These are phyloP conservation scores for Thunnus thynnus DNA, from an alignment of 2,113 vertebrate genomes.

Conservation along the genomic window DNA sequence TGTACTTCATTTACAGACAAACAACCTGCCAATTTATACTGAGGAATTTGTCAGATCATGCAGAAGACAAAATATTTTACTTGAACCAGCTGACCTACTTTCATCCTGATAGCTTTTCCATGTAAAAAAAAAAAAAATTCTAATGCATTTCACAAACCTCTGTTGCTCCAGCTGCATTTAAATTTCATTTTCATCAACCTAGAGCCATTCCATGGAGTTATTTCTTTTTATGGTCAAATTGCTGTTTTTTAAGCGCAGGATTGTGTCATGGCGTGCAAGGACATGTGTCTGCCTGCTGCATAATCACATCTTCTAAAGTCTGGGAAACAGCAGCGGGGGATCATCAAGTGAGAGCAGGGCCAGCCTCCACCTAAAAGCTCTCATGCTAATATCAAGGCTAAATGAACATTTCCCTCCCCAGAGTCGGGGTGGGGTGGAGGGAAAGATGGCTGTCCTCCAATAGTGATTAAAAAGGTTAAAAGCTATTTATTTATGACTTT, in stretches of 20 bases:
- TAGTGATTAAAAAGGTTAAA: slow-evolving; percentile 55
- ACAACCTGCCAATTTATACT: slow-evolving; percentile 43
- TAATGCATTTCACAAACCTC: slow-evolving; percentile 60
- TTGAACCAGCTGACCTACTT: slow-evolving; percentile 53
- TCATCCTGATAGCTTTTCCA: slow-evolving; percentile 25
- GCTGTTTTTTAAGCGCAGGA: slow-evolving; percentile 45
- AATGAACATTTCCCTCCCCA: slow-evolving; percentile 32
- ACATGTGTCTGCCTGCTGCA: slow-evolving; percentile 60
- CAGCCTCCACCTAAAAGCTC: slow-evolving; percentile 46
- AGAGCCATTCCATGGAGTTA: slow-evolving; percentile 39
- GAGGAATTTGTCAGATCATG: slow-evolving; percentile 37
- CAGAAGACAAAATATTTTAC: slow-evolving; percentile 35
- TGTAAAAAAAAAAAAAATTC: slow-evolving; percentile 4
- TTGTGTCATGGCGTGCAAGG: slow-evolving; percentile 56
- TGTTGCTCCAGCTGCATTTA: slow-evolving; percentile 45
- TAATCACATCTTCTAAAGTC: slow-evolving; percentile 59
- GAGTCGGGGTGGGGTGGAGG: slow-evolving; percentile 8
- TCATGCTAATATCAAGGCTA: slow-evolving; percentile 56
- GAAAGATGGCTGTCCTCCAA: slow-evolving; percentile 43
- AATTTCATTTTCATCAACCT: slow-evolving; percentile 38
- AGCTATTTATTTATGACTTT: slow-evolving; percentile 42
- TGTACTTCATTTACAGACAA: slow-evolving; percentile 55
- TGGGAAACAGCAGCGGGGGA: slow-evolving; percentile 55
- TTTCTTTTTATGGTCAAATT: slow-evolving; percentile 62
- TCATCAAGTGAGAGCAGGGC: slow-evolving; percentile 29